phyloP scores from a whole-genome alignment of 1,140 invertebrate genomes.

The Magallana ariakensis region DNA sequence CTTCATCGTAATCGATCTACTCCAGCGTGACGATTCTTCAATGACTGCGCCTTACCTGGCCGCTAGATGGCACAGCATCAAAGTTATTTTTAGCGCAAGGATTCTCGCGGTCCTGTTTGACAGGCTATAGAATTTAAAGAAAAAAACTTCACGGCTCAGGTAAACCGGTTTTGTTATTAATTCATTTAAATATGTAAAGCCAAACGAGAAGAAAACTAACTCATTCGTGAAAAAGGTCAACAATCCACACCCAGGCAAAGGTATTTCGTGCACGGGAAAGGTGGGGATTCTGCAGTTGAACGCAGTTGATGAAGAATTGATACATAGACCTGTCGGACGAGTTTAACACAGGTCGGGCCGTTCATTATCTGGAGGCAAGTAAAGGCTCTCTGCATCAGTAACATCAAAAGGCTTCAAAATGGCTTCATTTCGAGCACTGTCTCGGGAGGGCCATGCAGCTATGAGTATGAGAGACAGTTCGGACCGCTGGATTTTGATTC shows the following conservation, averaged over 20 bases:
- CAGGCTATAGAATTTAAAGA: slow-evolving; percentile 31
- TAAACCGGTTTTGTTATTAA: slow-evolving; percentile 48
- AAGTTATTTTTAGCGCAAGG: slow-evolving; percentile 17
- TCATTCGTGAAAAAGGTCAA: slow-evolving; percentile 40
- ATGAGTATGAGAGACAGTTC: slow-evolving; percentile 66
- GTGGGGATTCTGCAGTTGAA: neutral
- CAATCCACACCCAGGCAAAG: slow-evolving; percentile 32
- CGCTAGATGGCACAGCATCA: slow-evolving; percentile 46
- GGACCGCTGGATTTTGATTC: slow-evolving; percentile 89
- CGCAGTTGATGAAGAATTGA: neutral
- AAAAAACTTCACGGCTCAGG: slow-evolving; percentile 41
- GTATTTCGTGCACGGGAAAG: slow-evolving; percentile 19
- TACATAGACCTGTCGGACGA: neutral
- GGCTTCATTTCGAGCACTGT: slow-evolving; percentile 50
- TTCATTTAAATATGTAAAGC: slow-evolving; percentile 40
- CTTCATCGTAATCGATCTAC: neutral
- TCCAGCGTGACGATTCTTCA: slow-evolving; percentile 11
- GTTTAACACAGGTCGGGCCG: slow-evolving; percentile 2
- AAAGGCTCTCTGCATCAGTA: neutral
- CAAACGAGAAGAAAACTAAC: slow-evolving; percentile 8
- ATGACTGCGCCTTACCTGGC: slow-evolving; percentile 42
- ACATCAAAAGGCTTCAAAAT: slow-evolving; percentile 30
- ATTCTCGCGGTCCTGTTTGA: neutral
- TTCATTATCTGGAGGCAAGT: slow-evolving; percentile 12
- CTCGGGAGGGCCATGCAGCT: slow-evolving; percentile 65